Conservation (phyloP, 2,888 invertebrate genomes). For the Ophion ellenae region DNA sequence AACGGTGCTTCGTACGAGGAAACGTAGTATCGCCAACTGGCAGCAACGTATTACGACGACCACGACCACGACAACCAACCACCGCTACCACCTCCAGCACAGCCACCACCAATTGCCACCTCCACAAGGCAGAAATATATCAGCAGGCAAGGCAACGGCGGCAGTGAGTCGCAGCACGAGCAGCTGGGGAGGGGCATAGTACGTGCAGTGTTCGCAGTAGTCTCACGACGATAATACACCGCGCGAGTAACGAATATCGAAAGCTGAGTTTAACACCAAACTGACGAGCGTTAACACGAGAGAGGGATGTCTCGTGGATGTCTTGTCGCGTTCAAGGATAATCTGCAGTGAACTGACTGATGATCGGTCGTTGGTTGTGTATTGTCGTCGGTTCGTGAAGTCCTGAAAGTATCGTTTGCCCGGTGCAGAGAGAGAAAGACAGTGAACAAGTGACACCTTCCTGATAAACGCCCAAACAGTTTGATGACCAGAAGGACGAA, state of each 20-base stretch:
- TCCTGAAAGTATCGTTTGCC: constrained; percentile 29
- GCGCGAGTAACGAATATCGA: constrained; percentile 52
- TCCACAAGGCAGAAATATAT: constrained; percentile 65
- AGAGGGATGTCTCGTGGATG: constrained; percentile 24
- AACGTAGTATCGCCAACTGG: constrained; percentile 63
- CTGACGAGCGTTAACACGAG: constrained; percentile 31
- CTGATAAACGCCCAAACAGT: constrained; percentile 14
- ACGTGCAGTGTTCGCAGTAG: constrained; percentile 62
- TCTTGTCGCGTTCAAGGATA: constrained; percentile 30
- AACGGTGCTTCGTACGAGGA: constrained; percentile 51
- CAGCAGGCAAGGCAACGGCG: constrained; percentile 63
- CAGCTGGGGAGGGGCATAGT: constrained; percentile 67
- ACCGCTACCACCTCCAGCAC: constrained; percentile 56
- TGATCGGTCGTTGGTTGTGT: constrained; percentile 34
- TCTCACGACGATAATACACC: constrained; percentile 62
- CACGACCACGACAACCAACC: constrained; percentile 65
- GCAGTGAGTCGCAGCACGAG: constrained; percentile 61
- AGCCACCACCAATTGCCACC: constrained; percentile 66
- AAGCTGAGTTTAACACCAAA: constrained; percentile 31
- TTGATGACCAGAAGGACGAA: not conserved
- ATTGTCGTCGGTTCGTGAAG: constrained; percentile 43
- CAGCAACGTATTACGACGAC: constrained; percentile 59
- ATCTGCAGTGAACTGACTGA: constrained; percentile 38
- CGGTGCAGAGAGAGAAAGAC: not conserved
- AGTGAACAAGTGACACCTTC: constrained; percentile 23